Percentiles rank a stretch among this genome's conserved stretches.
Evolutionary conservation across 2,888 invertebrate genomes (phyloP).

Genomic region (Heteromyza rotundicornis): DNA sequence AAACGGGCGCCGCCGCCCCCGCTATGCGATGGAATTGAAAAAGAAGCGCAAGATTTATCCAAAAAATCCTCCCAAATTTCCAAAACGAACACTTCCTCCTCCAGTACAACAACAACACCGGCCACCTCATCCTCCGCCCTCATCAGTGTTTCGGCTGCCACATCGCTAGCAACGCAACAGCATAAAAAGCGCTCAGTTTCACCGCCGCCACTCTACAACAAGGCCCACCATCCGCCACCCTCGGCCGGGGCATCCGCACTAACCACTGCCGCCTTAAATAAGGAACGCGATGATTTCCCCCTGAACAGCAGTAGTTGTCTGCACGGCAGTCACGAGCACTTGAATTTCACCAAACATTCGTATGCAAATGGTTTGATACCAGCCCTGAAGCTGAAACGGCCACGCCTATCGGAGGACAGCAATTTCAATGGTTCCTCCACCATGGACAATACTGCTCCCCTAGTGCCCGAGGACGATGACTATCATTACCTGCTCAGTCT

Average conservation of each 20-base stretch:
- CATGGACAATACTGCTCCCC: conserved; percentile 48
- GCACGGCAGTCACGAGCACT: conserved; percentile 46
- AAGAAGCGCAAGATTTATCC: conserved; percentile 52
- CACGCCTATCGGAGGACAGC: conserved; percentile 57
- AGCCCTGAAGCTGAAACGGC: conserved; percentile 56
- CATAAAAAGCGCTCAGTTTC: conserved; percentile 52
- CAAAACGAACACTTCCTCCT: neutral
- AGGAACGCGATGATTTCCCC: conserved; percentile 46
- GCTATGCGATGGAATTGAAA: conserved; percentile 33
- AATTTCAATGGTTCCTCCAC: conserved; percentile 61
- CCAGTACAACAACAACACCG: neutral
- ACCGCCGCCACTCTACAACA: conserved; percentile 56
- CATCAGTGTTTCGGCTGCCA: neutral
- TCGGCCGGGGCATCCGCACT: conserved; percentile 30
- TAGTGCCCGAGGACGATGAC: conserved; percentile 61
- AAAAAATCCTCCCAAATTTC: conserved; percentile 39
- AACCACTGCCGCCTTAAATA: conserved; percentile 36
- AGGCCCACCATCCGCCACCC: conserved; percentile 54
- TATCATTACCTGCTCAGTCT: conserved; percentile 61
- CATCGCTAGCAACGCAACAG: neutral
- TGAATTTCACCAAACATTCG: conserved; percentile 54
- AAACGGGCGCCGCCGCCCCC: conserved; percentile 3
- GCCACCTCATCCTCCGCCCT: neutral
- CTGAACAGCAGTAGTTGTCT: conserved; percentile 22
- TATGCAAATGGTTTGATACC: conserved; percentile 57